Conservation (phyloP, 2,888 invertebrate genomes). For the Amphiduros pacificus region DNA sequence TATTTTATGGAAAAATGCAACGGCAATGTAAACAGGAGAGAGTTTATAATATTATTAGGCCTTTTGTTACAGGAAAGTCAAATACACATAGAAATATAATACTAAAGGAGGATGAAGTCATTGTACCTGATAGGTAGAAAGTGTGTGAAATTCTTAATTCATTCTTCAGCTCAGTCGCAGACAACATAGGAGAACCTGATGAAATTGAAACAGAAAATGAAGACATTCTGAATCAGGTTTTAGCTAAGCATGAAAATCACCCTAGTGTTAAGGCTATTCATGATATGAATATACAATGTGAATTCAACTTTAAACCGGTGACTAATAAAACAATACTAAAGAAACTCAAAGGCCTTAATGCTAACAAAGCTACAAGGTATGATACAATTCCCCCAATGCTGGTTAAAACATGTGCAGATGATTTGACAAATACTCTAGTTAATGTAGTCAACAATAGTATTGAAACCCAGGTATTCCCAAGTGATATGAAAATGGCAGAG, state of each 20-base stretch:
- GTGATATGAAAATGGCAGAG: background rate
- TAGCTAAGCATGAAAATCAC: background rate
- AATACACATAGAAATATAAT: background rate
- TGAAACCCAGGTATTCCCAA: too few relatives aligned
- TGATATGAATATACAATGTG: background rate
- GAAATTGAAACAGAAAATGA: background rate
- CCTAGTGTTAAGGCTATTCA: background rate
- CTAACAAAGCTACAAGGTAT: background rate
- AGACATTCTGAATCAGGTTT: background rate
- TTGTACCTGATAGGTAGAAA: background rate
- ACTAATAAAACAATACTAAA: background rate
- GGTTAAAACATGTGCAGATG: background rate
- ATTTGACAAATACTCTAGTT: background rate
- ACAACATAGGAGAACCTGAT: background rate
- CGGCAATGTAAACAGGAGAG: too few relatives aligned
- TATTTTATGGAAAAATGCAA: background rate
- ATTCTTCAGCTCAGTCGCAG: background rate
- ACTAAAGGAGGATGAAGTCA: background rate
- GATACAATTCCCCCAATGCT: background rate
- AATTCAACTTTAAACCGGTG: background rate
- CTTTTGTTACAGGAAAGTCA: too few relatives aligned
- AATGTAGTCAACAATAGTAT: too few relatives aligned
- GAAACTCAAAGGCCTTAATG: background rate
- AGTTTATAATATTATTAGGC: too few relatives aligned
- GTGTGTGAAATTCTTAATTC: background rate